phyloP scores from a whole-genome alignment of 2,113 vertebrate genomes.

The Microtus ochrogaster region DNA sequence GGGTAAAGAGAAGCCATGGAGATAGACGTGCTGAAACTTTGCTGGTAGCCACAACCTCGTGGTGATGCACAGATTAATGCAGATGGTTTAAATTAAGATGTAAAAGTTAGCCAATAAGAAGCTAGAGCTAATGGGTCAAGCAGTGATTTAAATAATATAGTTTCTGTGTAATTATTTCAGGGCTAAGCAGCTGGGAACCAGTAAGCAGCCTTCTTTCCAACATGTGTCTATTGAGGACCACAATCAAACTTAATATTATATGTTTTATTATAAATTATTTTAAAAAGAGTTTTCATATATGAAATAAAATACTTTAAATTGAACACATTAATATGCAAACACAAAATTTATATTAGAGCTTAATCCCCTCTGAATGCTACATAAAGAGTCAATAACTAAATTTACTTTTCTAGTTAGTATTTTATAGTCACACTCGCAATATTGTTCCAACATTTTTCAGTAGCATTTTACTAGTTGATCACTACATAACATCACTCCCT shows the following conservation, averaged over 20 bases:
- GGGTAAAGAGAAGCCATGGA: too few species aligned
- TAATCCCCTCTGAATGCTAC: background rate
- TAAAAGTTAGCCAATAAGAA: too few species aligned
- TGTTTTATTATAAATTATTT: slow-evolving; percentile 26
- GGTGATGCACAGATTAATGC: too few species aligned
- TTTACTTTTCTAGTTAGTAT: slow-evolving; percentile 10
- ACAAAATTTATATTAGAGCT: background rate
- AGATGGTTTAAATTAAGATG: too few species aligned
- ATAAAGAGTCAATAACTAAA: slow-evolving; percentile 13
- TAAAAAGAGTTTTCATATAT: background rate
- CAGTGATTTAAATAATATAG: too few species aligned
- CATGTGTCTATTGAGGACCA: background rate
- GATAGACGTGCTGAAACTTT: too few species aligned
- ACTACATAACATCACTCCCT: background rate
- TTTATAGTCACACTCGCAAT: background rate
- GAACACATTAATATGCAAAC: background rate
- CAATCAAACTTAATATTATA: background rate
- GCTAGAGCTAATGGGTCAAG: too few species aligned
- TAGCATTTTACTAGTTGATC: slow-evolving; percentile 24
- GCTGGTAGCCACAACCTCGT: too few species aligned
- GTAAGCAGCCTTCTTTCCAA: too few species aligned
- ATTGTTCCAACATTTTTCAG: background rate
- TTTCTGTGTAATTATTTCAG: too few species aligned
- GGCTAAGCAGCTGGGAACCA: too few species aligned
- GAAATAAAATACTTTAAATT: background rate